Conservation (phyloP, 1,140 invertebrate genomes). For the Goniozus legneri region DNA sequence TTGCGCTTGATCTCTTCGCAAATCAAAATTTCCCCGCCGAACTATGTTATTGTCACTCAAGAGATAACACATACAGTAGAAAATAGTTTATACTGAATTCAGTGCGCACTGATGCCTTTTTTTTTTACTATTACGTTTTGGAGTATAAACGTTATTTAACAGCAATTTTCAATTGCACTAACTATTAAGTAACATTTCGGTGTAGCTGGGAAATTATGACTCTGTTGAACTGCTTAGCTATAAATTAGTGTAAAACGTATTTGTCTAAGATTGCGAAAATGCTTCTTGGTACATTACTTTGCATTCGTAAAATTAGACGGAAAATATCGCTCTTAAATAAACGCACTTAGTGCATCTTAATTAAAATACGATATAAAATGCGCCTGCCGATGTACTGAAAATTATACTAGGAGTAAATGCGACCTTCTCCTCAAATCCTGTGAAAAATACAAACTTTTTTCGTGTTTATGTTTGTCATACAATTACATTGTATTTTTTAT, state of each 20-base stretch:
- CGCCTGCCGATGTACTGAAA: neutral
- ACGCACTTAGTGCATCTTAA: slow-evolving; percentile 1
- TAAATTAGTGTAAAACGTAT: slow-evolving; percentile 15
- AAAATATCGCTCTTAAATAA: neutral
- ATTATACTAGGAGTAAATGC: neutral
- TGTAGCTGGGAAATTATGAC: no score
- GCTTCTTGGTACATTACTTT: slow-evolving; percentile 17
- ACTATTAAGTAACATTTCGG: no score
- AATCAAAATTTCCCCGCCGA: no score
- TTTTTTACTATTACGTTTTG: no score
- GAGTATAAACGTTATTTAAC: no score
- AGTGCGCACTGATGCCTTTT: no score
- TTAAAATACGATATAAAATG: neutral
- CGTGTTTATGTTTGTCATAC: slow-evolving; percentile 3
- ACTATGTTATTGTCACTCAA: no score
- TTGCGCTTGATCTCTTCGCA: no score
- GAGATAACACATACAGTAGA: no score
- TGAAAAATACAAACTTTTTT: neutral
- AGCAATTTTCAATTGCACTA: no score
- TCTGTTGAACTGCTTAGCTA: no score
- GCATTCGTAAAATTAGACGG: slow-evolving; percentile 25
- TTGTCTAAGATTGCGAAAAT: slow-evolving; percentile 15
- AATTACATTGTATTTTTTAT: slow-evolving; percentile 14
- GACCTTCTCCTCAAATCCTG: neutral
- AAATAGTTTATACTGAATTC: no score